A percentile compares a stretch with the other conserved stretches of the same genome.
These are phyloP conservation scores for Propithecus deckenii DNA, from an alignment of 2,797 vertebrate genomes.

Conservation along the genomic window DNA sequence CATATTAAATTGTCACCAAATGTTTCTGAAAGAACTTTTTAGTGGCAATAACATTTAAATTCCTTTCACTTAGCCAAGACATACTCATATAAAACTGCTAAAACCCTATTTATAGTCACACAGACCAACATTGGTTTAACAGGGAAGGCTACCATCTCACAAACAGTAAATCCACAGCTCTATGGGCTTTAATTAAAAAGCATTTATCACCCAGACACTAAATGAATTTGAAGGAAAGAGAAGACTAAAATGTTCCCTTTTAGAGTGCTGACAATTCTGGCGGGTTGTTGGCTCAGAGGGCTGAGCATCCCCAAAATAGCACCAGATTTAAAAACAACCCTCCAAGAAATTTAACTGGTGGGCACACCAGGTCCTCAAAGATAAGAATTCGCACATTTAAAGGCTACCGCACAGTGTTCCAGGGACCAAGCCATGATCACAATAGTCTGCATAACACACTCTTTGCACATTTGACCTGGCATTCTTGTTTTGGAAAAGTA, in stretches of 20 bases:
- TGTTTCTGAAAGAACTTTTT: conserved; percentile 5
- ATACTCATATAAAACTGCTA: neutral
- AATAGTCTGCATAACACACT: neutral
- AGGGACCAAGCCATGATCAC: neutral
- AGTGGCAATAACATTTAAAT: conserved; percentile 14
- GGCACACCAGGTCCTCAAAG: neutral
- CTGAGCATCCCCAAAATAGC: neutral
- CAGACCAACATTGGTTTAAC: neutral
- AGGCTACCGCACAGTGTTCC: neutral
- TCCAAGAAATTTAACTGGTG: neutral
- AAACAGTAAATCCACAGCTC: conserved; percentile 37
- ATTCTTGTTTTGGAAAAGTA: neutral
- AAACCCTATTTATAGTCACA: neutral
- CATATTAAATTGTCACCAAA: neutral
- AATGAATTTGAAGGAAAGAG: conserved; percentile 55
- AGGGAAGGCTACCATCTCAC: conserved; percentile 4
- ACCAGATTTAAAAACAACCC: conserved; percentile 15
- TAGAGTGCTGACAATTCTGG: conserved; percentile 7
- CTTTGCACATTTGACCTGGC: neutral
- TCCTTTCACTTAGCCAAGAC: conserved; percentile 50
- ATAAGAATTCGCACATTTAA: neutral
- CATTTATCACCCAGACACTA: conserved; percentile 56
- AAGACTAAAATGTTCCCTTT: conserved; percentile 50
- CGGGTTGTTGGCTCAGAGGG: neutral
- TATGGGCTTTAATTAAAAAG: conserved; percentile 54